These are phyloP conservation scores for Acanthurus tractus DNA, from an alignment of 2,797 vertebrate genomes.

Conservation along the genomic window DNA sequence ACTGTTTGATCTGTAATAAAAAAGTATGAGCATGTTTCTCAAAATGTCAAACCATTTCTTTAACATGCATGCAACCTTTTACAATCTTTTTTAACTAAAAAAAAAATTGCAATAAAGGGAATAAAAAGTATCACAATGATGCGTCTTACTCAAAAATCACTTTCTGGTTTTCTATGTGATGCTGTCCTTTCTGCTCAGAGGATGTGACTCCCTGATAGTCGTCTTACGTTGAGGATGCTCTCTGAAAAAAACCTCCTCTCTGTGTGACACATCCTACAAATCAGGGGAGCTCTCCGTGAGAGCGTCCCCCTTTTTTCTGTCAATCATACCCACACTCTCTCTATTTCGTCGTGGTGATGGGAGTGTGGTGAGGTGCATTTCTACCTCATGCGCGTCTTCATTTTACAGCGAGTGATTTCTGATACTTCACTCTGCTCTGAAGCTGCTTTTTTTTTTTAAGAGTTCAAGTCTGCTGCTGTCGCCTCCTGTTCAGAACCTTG, in stretches of 20 bases:
- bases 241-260: conserved; percentile 2
- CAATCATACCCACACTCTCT: conserved; percentile 17
- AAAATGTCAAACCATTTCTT: conserved; percentile 3
- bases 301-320: conserved; percentile 35
- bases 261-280: conserved; percentile 27
- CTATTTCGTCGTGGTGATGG: neutral
- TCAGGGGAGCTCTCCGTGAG: conserved; percentile 27
- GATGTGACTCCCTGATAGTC: neutral
- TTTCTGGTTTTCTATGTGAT: neutral
- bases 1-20: neutral
- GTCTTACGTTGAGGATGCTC: conserved; percentile 21
- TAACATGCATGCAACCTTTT: neutral
- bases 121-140: neutral
- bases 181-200: neutral
- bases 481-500: conserved; percentile 14
- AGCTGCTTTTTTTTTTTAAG: conserved; percentile 7
- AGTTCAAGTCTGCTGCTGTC: conserved; percentile 26
- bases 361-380: conserved; percentile 9
- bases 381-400: conserved; percentile 21
- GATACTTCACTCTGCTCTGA: conserved; percentile 1
- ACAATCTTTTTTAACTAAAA: neutral
- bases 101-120: neutral
- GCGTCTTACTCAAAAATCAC: conserved; percentile 4
- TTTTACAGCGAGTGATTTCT: conserved; percentile 17
- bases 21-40: neutral